Evolutionary conservation across 2,888 invertebrate genomes (phyloP).

Genomic region (Andrena bucephala): DNA sequence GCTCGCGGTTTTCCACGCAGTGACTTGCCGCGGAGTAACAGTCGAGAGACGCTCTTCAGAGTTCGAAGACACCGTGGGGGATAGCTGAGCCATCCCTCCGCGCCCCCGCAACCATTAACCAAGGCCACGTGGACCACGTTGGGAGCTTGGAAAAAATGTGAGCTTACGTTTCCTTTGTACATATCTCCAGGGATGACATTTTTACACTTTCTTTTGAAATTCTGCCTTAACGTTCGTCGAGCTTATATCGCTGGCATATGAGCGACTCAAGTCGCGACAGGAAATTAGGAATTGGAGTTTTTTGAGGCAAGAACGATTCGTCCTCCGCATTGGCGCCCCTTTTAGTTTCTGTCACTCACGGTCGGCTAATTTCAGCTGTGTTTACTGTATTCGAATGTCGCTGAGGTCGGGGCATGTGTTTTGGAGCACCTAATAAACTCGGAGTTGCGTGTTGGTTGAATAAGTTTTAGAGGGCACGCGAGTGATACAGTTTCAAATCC

Average conservation of each 20-base stretch:
- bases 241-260: not conserved
- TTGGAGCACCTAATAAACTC: no score
- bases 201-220: not conserved
- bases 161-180: conserved; percentile 34
- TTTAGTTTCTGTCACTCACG: not conserved
- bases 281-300: not conserved
- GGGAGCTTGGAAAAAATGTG: conserved; percentile 79
- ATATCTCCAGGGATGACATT: not conserved
- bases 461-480: no score
- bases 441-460: no score
- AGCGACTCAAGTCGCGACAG: not conserved
- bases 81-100: conserved; percentile 66
- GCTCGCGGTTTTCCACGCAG: conserved; percentile 1
- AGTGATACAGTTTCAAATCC: no score
- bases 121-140: conserved; percentile 80
- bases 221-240: not conserved
- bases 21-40: not conserved
- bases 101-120: conserved; percentile 67
- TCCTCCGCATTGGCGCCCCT: not conserved
- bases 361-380: not conserved
- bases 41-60: conserved; percentile 39
- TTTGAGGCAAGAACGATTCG: not conserved
- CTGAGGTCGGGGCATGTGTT: not conserved
- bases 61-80: conserved; percentile 54
- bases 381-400: not conserved